phyloP scores from a whole-genome alignment of 2,888 invertebrate genomes.

The Macrosoma leucophasiata region DNA sequence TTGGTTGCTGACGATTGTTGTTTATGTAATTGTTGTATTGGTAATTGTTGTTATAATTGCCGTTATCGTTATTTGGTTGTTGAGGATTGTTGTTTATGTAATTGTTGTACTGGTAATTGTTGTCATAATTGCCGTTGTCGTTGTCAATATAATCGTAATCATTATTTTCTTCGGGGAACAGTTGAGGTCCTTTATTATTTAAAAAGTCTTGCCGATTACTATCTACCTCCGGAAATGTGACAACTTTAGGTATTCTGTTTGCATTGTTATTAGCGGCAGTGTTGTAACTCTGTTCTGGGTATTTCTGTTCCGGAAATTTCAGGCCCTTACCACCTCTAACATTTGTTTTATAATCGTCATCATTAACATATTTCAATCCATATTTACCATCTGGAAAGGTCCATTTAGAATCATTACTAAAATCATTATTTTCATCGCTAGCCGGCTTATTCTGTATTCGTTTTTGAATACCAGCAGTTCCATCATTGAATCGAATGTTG shows the following conservation, averaged over 20 bases:
- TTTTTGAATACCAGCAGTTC: slow-evolving; percentile 35
- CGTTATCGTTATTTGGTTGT: slow-evolving; percentile 22
- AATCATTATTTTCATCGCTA: slow-evolving; percentile 19
- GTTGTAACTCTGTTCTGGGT: too few relatives aligned
- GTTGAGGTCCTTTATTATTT: slow-evolving; percentile 6
- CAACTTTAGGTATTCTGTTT: not conserved
- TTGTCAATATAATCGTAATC: slow-evolving; percentile 4
- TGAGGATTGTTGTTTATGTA: slow-evolving; percentile 18
- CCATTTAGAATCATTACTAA: slow-evolving; percentile 36
- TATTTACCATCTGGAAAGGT: slow-evolving; percentile 37
- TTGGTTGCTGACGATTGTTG: slow-evolving; percentile 16
- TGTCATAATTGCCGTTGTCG: slow-evolving; percentile 1
- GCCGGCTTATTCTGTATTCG: slow-evolving; percentile 51
- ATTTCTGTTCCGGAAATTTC: slow-evolving; percentile 34
- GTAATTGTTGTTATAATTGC: slow-evolving; percentile 12
- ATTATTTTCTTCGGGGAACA: slow-evolving; percentile 13
- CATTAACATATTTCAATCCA: slow-evolving; percentile 8
- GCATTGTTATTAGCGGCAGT: slow-evolving; percentile 9
- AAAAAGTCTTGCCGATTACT: slow-evolving; percentile 28
- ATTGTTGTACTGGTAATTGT: slow-evolving; percentile 2
- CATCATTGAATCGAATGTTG: slow-evolving; percentile 28
- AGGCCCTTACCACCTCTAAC: slow-evolving; percentile 26
- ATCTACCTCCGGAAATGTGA: slow-evolving; percentile 3
- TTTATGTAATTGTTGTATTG: slow-evolving; percentile 18
- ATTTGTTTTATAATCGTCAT: slow-evolving; percentile 15